Base-by-base conservation (phyloP, 2,797 vertebrate genomes). In the Mormyrus proboscirostris region DNA sequence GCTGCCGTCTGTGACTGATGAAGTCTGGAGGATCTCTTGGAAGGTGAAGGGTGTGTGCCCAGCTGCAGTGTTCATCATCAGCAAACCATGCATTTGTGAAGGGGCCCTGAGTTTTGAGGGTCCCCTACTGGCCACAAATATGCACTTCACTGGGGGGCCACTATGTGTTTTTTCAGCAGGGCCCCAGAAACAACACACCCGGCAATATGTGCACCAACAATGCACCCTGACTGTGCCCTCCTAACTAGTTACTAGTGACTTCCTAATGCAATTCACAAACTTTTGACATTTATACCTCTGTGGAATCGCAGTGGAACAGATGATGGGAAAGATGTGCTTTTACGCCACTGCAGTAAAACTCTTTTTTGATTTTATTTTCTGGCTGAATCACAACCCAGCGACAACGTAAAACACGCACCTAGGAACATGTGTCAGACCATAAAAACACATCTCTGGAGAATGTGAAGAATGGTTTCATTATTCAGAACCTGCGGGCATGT, bases 341-440 rank as follows among this genome's bases (percentile, higher is more conserved):
- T 79, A 79, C 44, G 73, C 38, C 38, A 38, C 14, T 79, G 73
- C 73, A 44, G 73, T 79, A 79, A 79, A 79, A 44, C 29, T 16
- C 16, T 79, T 79, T 41, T 44, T 44, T 69, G 62, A 69, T 44
- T 79, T 79, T 44, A 79, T 79, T 79, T 38, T 79, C 38, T 19
- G 33, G 38, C 73, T 44, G 33, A 16, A 79, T 79, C 33, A 79
- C 73, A 79, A 44, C 38, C 33, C 38, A 79, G 73, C 16, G 10
- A 82, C 76, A 19, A 82, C 0, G 44, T 47, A 82, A 82, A 82
- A 82, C 76, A 44, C 33, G 76, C 44, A 22, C 16, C 79, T 84
- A 7, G 38, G 79, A 84, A 84, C 79, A 84, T 84, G 79, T 47
- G 79, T 84, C 41, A 47, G 79, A 50, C 44, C 79, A 49, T 84